Conservation (phyloP, 1,140 invertebrate species). For the Paramacrobiotus metropolitanus region DNA sequence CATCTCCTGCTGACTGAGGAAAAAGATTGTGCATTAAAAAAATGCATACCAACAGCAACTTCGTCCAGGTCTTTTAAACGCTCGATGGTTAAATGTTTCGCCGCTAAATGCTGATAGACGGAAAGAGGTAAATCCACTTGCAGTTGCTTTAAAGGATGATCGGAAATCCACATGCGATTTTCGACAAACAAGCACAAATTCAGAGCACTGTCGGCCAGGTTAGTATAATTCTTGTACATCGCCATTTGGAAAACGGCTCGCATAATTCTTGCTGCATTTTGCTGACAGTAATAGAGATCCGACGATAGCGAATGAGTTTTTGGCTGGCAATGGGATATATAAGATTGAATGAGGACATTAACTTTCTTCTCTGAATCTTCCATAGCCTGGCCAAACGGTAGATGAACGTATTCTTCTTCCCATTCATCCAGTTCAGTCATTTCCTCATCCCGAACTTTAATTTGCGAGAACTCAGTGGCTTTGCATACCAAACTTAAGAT, state of each 20-base stretch:
- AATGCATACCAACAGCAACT: constrained; percentile 47
- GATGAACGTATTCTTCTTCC: constrained; percentile 40
- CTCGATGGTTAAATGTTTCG: constrained; percentile 42
- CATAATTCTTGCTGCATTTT: constrained; percentile 71
- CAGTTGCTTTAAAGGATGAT: constrained; percentile 66
- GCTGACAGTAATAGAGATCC: constrained; percentile 51
- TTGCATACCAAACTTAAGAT: neutral
- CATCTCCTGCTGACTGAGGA: no score
- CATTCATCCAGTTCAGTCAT: constrained; percentile 61
- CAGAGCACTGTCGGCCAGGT: constrained; percentile 73
- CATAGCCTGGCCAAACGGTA: constrained; percentile 43
- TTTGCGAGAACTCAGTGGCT: constrained; percentile 7
- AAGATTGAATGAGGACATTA: constrained; percentile 82
- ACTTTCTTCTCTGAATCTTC: constrained; percentile 88
- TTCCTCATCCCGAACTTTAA: constrained; percentile 54
- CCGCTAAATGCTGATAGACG: constrained; percentile 56
- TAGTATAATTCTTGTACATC: constrained; percentile 59
- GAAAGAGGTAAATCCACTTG: constrained; percentile 40
- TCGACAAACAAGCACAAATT: constrained; percentile 30
- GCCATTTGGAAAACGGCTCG: constrained; percentile 84
- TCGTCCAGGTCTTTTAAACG: constrained; percentile 57
- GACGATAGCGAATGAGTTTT: constrained; percentile 71
- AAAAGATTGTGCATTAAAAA: neutral
- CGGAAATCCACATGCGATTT: constrained; percentile 59
- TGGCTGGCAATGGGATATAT: constrained; percentile 49